Base-by-base conservation (phyloP, 2,113 vertebrate species). In the Petaurus breviceps region DNA sequence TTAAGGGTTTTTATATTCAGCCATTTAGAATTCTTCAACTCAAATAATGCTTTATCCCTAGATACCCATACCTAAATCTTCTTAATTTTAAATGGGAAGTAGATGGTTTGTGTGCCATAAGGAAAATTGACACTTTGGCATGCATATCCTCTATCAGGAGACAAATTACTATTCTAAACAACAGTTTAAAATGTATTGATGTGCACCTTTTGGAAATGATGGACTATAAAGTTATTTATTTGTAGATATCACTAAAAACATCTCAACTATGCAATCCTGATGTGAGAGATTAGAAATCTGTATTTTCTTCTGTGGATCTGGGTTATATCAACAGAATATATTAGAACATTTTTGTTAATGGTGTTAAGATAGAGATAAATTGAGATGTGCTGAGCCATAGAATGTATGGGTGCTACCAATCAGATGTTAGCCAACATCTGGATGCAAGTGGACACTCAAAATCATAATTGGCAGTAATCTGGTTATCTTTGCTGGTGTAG, bases 171-270 rank as follows among this genome's bases (percentile, higher is more conserved):
- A 52, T 94, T 51, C 92, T 93, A 92, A 96, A 94, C 94, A 97
- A 95, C 90, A 96, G 19, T 96, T 96, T 95, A 93, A 97, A 97
- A 90, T 91, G 90, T 93, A 96, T 95, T 37, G 43, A 46, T 55
- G 94, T 93, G 89, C 26, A 94, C 22, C 93, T 93, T 93, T 52
- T 97, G 95, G 96, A 95, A 94, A 91, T 95, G 52, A 97, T 92
- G 53, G n/a, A 97, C 92, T 95, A 95, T 90, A 25, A 2, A 92
- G 89, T 8, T 91, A 37, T 94, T 97, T 95, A 89, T 91, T 93
- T 24, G 23, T 52, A 57, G 51, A 92, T 46, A 84, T 52, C 49
- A 91, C 3, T 93, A 8, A 91, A 97, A 97, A 95, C 3, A 94
- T 91, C 93, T 94, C 55, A 96, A 94, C 91, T 94, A 51, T 93